Conservation (phyloP, 2,113 vertebrate genomes). For the Rousettus leschenaultii region DNA sequence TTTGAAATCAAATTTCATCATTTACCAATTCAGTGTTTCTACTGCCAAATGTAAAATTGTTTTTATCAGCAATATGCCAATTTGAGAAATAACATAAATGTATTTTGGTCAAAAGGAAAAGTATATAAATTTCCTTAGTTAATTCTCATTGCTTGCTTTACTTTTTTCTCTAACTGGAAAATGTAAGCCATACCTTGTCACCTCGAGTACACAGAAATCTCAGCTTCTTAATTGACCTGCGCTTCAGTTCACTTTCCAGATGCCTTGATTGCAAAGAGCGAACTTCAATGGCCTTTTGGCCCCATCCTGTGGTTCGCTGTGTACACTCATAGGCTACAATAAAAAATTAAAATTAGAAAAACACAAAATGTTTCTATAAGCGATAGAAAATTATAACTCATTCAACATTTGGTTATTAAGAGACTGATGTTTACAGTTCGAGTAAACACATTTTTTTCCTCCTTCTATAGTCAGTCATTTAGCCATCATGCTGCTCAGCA, state of each 20-base stretch:
- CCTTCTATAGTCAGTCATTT: neutral
- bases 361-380: neutral
- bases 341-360: constrained; percentile 41
- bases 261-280: constrained; percentile 90
- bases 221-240: constrained; percentile 96
- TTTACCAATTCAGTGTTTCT: constrained; percentile 34
- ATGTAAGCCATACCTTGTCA: constrained; percentile 89
- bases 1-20: constrained; percentile 46
- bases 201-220: constrained; percentile 97
- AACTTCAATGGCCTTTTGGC: constrained; percentile 94
- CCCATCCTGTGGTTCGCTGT: constrained; percentile 98
- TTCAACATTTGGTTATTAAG: neutral
- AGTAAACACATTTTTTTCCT: neutral
- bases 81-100: constrained; percentile 6
- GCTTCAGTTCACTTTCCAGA: constrained; percentile 96
- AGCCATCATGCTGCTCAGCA: neutral
- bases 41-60: neutral
- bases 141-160: constrained; percentile 7
- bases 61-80: neutral
- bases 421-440: neutral
- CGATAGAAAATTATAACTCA: neutral
- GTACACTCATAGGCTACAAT: constrained; percentile 92
- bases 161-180: constrained; percentile 10
- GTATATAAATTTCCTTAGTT: neutral
- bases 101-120: neutral